Conservation (phyloP, 64 coral and sea anemone genomes). For the Montipora foliosa region DNA sequence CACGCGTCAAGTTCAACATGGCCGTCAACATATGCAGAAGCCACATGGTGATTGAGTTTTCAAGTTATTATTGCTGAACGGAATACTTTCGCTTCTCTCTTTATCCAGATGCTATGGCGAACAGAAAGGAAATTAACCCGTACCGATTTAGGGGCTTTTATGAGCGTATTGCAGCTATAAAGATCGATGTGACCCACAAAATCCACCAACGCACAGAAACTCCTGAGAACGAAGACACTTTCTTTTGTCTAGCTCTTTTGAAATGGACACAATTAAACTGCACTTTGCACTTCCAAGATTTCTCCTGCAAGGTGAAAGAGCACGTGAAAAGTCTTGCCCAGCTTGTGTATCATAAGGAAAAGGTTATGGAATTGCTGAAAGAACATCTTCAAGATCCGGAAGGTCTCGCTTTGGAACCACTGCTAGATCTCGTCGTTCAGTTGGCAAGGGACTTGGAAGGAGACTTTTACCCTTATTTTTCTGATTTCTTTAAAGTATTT, state of each 20-base stretch:
- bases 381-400: constrained; percentile 65
- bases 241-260: constrained; percentile 75
- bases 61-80: not conserved
- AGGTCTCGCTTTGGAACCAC: constrained; percentile 70
- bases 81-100: not conserved
- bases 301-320: constrained; percentile 63
- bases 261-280: constrained; percentile 98
- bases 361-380: constrained; percentile 65
- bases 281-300: constrained; percentile 86
- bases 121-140: constrained; percentile 83
- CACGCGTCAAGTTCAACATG: constrained; percentile 17
- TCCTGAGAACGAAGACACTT: constrained; percentile 94
- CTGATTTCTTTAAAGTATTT: constrained; percentile 82
- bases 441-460: constrained; percentile 84
- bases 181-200: constrained; percentile 85
- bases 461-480: constrained; percentile 89
- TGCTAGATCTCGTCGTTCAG: constrained; percentile 88
- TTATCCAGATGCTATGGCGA: constrained; percentile 32
- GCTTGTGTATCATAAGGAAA: constrained; percentile 81
- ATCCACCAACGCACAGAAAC: constrained; percentile 71
- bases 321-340: constrained; percentile 87
- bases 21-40: not conserved
- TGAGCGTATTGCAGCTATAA: constrained; percentile 89
- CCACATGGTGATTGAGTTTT: constrained; percentile 11
- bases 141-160: constrained; percentile 91